phyloP scores from a whole-genome alignment of 2,797 vertebrate genomes.

The Gallinago stenura region DNA sequence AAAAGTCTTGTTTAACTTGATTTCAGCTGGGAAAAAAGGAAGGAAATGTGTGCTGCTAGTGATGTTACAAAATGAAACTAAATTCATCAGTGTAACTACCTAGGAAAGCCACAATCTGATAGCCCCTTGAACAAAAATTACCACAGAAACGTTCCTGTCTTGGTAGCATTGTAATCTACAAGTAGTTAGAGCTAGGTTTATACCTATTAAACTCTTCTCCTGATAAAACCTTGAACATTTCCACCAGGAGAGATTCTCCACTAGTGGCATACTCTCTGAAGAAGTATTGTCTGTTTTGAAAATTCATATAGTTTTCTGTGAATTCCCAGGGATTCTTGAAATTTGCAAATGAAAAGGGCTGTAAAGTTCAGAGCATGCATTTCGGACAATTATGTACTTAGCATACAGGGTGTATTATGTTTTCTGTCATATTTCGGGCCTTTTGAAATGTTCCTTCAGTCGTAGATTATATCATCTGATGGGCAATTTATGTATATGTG shows the following conservation, averaged over 20 bases:
- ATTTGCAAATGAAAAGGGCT: constrained; percentile 42
- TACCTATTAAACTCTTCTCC: neutral
- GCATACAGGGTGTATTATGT: constrained; percentile 8
- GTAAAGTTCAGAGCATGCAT: neutral
- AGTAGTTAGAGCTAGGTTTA: neutral
- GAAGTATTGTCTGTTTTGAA: neutral
- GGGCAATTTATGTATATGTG: constrained; percentile 37
- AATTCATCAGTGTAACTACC: neutral
- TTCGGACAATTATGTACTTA: constrained; percentile 31
- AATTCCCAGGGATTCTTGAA: neutral
- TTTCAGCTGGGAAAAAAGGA: neutral
- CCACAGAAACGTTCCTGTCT: neutral
- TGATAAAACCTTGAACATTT: neutral
- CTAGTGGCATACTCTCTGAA: neutral
- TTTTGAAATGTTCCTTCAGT: constrained; percentile 21
- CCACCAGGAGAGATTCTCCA: neutral
- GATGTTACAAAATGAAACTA: neutral
- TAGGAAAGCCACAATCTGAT: neutral
- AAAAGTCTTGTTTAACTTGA: constrained; percentile 18
- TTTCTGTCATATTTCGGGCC: constrained; percentile 24
- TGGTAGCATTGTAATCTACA: neutral
- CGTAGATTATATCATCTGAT: constrained; percentile 49
- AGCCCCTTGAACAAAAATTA: neutral
- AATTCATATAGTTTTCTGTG: neutral
- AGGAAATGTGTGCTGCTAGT: neutral